phyloP scores from a whole-genome alignment of 1,140 invertebrate genomes.

The Apis dorsata region DNA sequence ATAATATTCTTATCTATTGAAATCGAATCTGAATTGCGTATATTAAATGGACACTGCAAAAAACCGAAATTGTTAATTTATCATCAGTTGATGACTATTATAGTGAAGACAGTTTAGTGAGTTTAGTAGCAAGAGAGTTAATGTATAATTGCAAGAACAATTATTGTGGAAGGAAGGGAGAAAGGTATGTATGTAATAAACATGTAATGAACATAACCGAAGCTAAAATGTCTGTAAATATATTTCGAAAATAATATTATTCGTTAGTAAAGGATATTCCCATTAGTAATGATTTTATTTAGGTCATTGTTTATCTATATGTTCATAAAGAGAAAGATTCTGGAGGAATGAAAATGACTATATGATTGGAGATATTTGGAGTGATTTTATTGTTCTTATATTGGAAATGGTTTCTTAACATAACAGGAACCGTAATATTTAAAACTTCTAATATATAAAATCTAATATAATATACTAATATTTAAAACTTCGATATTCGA shows the following conservation, averaged over 20 bases:
- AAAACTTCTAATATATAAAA: too few relatives aligned
- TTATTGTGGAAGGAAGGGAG: constrained; percentile 22
- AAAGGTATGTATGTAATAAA: too few relatives aligned
- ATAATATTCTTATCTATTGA: too few relatives aligned
- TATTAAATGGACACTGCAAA: too few relatives aligned
- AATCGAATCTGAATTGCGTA: too few relatives aligned
- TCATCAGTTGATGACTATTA: too few relatives aligned
- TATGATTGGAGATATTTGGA: too few relatives aligned
- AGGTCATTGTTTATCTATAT: constrained; percentile 40
- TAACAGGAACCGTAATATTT: too few relatives aligned
- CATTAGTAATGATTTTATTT: constrained; percentile 52
- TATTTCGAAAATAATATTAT: constrained; percentile 72
- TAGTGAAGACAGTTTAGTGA: too few relatives aligned
- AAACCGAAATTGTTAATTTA: too few relatives aligned
- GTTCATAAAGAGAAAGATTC: constrained; percentile 19
- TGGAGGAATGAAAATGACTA: background rate
- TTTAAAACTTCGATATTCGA: background rate
- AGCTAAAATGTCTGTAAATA: constrained; percentile 65
- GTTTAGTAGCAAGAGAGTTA: too few relatives aligned
- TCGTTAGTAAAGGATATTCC: constrained; percentile 49
- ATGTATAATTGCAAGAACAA: constrained; percentile 58
- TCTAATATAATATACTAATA: too few relatives aligned
- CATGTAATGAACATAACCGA: constrained; percentile 45
- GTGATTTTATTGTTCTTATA: background rate
- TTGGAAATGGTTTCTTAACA: background rate